phyloP scores from a whole-genome alignment of 2,888 invertebrate genomes.

The Pomacea canaliculata region DNA sequence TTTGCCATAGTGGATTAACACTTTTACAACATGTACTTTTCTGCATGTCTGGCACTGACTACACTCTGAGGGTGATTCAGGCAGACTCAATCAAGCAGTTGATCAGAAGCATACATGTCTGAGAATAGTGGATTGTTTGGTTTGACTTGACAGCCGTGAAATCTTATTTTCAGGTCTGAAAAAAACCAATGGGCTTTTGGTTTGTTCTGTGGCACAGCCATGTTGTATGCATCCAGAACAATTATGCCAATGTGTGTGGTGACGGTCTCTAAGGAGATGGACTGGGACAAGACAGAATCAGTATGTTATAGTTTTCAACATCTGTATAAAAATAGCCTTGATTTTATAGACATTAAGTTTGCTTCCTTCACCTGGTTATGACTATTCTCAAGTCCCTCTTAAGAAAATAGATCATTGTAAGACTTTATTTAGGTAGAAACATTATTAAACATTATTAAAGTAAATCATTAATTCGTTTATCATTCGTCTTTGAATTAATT shows the following conservation, averaged over 20 bases:
- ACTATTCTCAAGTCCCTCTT: neutral
- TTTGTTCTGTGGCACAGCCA: conserved; percentile 77
- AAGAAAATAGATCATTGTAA: neutral
- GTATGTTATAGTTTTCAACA: conserved; percentile 43
- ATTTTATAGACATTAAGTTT: neutral
- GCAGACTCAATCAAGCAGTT: too few relatives aligned
- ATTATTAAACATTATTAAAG: neutral
- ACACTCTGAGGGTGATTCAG: too few relatives aligned
- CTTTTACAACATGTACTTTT: too few relatives aligned
- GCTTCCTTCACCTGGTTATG: neutral
- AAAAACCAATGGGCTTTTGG: conserved; percentile 63
- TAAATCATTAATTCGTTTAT: too few relatives aligned
- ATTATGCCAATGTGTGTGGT: conserved; percentile 78
- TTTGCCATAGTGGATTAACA: too few relatives aligned
- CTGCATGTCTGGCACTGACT: too few relatives aligned
- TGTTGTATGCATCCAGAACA: conserved; percentile 78
- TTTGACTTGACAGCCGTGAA: too few relatives aligned
- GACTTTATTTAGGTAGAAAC: neutral
- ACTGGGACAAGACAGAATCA: conserved; percentile 79
- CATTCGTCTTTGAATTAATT: too few relatives aligned
- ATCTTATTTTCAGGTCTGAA: conserved; percentile 52
- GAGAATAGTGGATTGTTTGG: too few relatives aligned
- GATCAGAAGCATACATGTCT: too few relatives aligned
- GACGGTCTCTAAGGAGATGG: conserved; percentile 76
- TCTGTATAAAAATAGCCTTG: too few relatives aligned